Conservation (phyloP, 2,888 invertebrate species). For the Leucoptera coffeella region DNA sequence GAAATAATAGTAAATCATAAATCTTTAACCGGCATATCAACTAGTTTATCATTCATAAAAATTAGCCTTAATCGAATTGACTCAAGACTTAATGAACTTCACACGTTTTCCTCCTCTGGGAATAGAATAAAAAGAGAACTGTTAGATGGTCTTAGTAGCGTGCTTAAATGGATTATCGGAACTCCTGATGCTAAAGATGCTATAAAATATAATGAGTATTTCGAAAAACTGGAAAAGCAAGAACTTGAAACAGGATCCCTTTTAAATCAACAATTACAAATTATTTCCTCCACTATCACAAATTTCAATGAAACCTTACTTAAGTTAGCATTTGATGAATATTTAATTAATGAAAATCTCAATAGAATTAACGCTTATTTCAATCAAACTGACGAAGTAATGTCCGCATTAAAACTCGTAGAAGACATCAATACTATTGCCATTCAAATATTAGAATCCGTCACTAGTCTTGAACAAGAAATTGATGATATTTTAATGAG, state of each 20-base stretch:
- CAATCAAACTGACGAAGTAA: background rate
- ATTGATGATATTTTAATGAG: slow-evolving; percentile 1
- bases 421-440: slow-evolving; percentile 2
- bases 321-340: slow-evolving; percentile 2
- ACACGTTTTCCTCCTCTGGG: too few species aligned
- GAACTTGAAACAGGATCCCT: slow-evolving; percentile 8
- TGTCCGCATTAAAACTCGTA: background rate
- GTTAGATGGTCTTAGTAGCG: slow-evolving; percentile 10
- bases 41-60: too few species aligned
- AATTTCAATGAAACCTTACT: slow-evolving; percentile 5
- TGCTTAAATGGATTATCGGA: slow-evolving; percentile 12
- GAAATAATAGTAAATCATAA: too few species aligned
- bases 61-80: too few species aligned
- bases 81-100: too few species aligned
- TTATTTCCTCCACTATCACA: slow-evolving; percentile 9
- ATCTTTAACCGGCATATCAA: too few species aligned
- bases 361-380: slow-evolving; percentile 1
- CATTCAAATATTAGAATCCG: slow-evolving; percentile 2
- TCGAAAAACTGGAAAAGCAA: slow-evolving; percentile 9
- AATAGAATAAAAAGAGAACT: slow-evolving; percentile 11
- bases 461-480: slow-evolving; percentile 1
- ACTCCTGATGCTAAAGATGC: slow-evolving; percentile 12
- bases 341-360: slow-evolving; percentile 3
- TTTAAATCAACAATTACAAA: slow-evolving; percentile 11
- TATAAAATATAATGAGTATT: slow-evolving; percentile 11